Evolutionary conservation across 1,140 invertebrate species (phyloP).

Genomic region (Myzus persicae): DNA sequence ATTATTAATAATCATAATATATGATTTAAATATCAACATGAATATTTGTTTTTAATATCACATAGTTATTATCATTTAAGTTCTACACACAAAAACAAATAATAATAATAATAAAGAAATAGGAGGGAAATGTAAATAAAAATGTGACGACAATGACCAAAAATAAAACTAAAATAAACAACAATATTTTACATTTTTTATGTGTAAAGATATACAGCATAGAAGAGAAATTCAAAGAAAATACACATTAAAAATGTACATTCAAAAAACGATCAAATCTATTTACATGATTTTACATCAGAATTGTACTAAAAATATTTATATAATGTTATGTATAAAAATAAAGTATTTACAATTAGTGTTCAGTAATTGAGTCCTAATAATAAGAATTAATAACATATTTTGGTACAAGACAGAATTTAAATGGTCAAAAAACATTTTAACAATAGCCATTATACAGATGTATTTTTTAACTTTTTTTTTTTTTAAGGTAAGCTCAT

Average conservation of each 20-base stretch:
- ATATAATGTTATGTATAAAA: slow-evolving; percentile 52
- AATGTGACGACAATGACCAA: not conserved
- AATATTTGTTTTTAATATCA: slow-evolving; percentile 49
- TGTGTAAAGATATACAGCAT: not conserved
- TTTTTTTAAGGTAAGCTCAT: slow-evolving; percentile 14
- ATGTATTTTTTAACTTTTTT: slow-evolving; percentile 9
- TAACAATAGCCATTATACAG: not conserved
- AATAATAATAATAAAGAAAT: slow-evolving; percentile 7
- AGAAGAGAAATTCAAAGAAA: slow-evolving; percentile 23
- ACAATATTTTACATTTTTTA: slow-evolving; percentile 51
- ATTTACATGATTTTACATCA: slow-evolving; percentile 24
- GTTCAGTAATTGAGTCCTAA: slow-evolving; percentile 16
- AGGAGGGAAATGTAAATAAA: slow-evolving; percentile 21
- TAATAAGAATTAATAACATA: slow-evolving; percentile 36
- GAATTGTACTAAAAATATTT: slow-evolving; percentile 48
- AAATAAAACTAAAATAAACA: slow-evolving; percentile 47
- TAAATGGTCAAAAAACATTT: slow-evolving; percentile 9
- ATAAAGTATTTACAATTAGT: slow-evolving; percentile 52
- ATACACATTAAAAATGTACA: slow-evolving; percentile 24
- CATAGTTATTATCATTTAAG: slow-evolving; percentile 41
- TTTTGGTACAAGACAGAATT: slow-evolving; percentile 47
- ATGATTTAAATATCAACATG: slow-evolving; percentile 43
- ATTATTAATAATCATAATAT: slow-evolving; percentile 18
- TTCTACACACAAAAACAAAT: slow-evolving; percentile 40
- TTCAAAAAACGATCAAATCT: not conserved